A percentile compares a stretch with the other conserved stretches of the same genome.
phyloP scores from a whole-genome alignment of 2,113 vertebrate genomes.

The Octodon degus region DNA sequence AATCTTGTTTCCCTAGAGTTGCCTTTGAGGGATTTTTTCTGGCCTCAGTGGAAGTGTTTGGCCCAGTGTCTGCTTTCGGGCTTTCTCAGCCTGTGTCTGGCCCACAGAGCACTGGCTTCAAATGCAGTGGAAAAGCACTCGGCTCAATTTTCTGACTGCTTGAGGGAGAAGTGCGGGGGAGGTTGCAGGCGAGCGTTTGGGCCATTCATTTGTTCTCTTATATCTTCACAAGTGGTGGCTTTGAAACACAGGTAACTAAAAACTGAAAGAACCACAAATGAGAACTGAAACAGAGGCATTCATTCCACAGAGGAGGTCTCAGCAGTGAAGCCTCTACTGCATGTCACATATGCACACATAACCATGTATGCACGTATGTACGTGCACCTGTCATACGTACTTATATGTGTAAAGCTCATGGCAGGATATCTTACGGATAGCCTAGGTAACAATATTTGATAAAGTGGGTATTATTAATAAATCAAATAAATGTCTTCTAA shows the following conservation, averaged over 20 bases:
- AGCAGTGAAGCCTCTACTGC: too few species aligned
- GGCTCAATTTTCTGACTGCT: not conserved
- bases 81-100: not conserved
- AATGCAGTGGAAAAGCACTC: not conserved
- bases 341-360: not conserved
- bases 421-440: not conserved
- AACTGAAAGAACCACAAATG: constrained; percentile 12
- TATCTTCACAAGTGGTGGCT: not conserved
- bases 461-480: not conserved
- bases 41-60: not conserved
- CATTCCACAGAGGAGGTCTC: not conserved
- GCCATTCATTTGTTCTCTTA: not conserved
- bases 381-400: not conserved
- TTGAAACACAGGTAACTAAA: not conserved
- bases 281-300: not conserved
- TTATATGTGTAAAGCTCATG: not conserved
- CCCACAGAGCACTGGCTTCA: not conserved
- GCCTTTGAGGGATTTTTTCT: not conserved
- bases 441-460: not conserved
- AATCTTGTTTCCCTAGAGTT: not conserved
- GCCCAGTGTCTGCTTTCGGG: not conserved
- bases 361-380: not conserved
- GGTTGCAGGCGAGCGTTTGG: not conserved
- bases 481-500: not conserved
- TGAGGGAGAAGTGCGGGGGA: not conserved